Evolutionary conservation across 2,113 vertebrate species (phyloP).

Genomic region (Phaethornis superciliosus): DNA sequence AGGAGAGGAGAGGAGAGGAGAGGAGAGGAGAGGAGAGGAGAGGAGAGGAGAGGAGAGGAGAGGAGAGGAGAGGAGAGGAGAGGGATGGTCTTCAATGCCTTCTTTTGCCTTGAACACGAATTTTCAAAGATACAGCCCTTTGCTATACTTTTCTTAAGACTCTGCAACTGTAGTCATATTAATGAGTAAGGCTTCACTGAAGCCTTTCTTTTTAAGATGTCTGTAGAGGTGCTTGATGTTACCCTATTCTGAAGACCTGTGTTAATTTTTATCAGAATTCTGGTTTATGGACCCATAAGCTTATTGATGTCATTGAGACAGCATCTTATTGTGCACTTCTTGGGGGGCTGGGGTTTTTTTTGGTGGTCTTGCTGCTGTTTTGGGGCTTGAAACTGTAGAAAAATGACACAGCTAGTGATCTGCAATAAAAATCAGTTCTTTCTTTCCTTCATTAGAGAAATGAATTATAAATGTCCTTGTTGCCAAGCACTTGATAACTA

Average conservation of each 20-base stretch:
- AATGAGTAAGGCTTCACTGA: not conserved
- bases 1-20: too few species aligned
- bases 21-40: too few species aligned
- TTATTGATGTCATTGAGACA: not conserved
- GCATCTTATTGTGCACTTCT: not conserved
- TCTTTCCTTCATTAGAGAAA: slow-evolving; percentile 55
- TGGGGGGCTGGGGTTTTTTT: not conserved
- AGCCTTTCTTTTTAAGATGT: not conserved
- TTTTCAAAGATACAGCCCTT: not conserved
- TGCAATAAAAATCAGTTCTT: slow-evolving; percentile 42
- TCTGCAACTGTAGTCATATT: accelerated
- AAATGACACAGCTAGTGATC: slow-evolving; percentile 21
- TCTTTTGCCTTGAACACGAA: not conserved
- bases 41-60: too few species aligned
- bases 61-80: accelerated
- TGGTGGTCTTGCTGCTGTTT: not conserved
- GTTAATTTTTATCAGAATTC: not conserved
- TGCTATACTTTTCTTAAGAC: not conserved
- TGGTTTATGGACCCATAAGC: not conserved
- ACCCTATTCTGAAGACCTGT: not conserved
- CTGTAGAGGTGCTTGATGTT: not conserved
- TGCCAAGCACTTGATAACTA: slow-evolving; percentile 56
- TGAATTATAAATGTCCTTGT: slow-evolving; percentile 61
- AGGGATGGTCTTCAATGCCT: not conserved
- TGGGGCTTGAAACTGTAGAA: not conserved